These are phyloP conservation scores for Heteronetta atricapilla DNA, from an alignment of 2,113 vertebrate species.

Conservation along the genomic window DNA sequence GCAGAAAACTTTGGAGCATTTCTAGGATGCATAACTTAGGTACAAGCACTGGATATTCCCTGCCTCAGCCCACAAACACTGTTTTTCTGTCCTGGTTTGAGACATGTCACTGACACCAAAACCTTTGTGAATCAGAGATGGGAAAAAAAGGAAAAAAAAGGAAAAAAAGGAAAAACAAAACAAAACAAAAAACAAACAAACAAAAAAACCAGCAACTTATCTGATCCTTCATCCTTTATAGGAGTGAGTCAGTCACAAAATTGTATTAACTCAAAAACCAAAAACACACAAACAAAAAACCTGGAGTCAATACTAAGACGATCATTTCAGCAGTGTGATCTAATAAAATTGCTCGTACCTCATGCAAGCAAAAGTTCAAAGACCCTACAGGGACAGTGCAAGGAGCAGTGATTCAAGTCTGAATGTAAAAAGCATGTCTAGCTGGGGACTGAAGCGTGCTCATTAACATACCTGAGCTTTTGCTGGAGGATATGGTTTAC, in stretches of 20 bases:
- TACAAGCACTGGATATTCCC: background rate
- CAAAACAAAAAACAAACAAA: too few relatives aligned
- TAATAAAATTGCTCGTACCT: background rate
- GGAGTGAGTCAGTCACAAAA: background rate
- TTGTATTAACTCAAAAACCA: background rate
- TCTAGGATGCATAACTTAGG: background rate
- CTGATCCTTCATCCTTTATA: background rate
- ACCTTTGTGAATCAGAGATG: rapidly evolving
- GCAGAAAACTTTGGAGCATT: background rate
- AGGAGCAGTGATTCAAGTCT: background rate
- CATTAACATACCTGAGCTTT: background rate
- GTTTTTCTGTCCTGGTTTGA: background rate
- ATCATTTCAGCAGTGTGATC: background rate
- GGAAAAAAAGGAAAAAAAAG: background rate
- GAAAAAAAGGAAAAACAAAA: too few relatives aligned
- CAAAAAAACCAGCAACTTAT: background rate
- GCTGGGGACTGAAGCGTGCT: background rate
- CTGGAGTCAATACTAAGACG: background rate
- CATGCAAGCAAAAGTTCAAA: background rate
- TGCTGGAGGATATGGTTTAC: background rate
- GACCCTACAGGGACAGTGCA: background rate
- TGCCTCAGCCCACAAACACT: background rate
- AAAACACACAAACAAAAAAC: background rate
- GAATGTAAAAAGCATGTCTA: background rate
- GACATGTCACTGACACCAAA: background rate